Evolutionary conservation across 2,888 invertebrate species (phyloP).

Genomic region (Drosophila neotestacea): DNA sequence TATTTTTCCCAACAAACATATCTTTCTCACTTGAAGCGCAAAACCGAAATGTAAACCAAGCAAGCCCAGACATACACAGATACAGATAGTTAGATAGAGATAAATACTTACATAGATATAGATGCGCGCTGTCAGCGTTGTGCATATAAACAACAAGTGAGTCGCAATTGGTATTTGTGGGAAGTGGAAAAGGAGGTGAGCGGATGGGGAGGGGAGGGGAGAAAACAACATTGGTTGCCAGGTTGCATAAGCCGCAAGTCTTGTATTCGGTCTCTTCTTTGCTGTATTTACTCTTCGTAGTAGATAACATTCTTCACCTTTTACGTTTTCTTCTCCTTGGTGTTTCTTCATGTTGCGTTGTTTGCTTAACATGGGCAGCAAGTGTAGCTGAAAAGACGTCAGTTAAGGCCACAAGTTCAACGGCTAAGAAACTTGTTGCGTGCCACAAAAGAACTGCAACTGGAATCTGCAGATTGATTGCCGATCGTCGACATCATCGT

Average conservation of each 20-base stretch:
- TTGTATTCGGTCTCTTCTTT: constrained; percentile 23
- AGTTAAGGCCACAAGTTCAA: constrained; percentile 75
- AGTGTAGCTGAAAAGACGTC: constrained; percentile 57
- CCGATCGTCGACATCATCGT: constrained; percentile 57
- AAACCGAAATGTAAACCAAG: constrained; percentile 75
- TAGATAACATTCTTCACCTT: constrained; percentile 58
- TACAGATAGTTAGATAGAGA: constrained; percentile 44
- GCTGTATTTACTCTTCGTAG: constrained; percentile 46
- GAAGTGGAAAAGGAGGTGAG: constrained; percentile 10
- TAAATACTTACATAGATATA: constrained; percentile 46
- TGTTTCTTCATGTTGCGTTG: constrained; percentile 32
- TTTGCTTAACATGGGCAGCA: constrained; percentile 60
- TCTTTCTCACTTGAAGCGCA: constrained; percentile 75
- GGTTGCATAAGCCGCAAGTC: constrained; percentile 60
- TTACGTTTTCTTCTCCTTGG: neutral
- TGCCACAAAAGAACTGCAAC: constrained; percentile 57
- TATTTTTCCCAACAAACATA: constrained; percentile 74
- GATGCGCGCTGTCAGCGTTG: constrained; percentile 35
- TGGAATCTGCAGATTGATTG: constrained; percentile 79
- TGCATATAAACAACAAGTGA: constrained; percentile 49
- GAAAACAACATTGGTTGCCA: constrained; percentile 12
- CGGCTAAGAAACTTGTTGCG: constrained; percentile 71
- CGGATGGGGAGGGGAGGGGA: neutral
- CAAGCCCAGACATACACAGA: constrained; percentile 37
- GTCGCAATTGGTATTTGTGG: constrained; percentile 16